Conservation (phyloP, 2,797 vertebrate genomes). For the Acestrorhynchus altus region DNA sequence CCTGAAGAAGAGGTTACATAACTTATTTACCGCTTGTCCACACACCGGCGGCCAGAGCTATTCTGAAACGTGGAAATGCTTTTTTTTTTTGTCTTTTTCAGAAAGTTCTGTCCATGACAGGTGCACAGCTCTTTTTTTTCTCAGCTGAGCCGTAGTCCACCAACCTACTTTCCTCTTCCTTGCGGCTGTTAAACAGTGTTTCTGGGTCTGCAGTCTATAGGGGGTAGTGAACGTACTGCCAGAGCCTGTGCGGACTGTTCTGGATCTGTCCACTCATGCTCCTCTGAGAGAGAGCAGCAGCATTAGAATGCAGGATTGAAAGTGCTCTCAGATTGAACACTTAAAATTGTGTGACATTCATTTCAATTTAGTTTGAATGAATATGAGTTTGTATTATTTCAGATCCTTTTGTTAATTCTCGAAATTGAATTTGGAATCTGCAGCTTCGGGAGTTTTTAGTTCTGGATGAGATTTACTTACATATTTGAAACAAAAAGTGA, state of each 20-base stretch:
- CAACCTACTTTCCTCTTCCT: conserved; percentile 63
- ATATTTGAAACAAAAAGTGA: too few species aligned
- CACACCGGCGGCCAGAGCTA: conserved; percentile 27
- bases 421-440: too few species aligned
- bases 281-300: conserved; percentile 7
- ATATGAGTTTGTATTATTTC: not conserved
- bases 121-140: conserved; percentile 44
- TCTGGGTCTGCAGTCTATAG: conserved; percentile 65
- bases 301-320: not conserved
- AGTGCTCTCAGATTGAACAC: not conserved
- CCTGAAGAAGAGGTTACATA: conserved; percentile 29
- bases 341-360: not conserved
- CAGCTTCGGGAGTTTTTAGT: too few species aligned
- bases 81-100: not conserved
- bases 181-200: conserved; percentile 61
- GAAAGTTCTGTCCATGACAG: conserved; percentile 28
- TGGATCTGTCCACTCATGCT: conserved; percentile 58
- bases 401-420: not conserved
- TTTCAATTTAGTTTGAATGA: not conserved
- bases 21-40: conserved; percentile 42
- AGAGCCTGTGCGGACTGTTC: conserved; percentile 58
- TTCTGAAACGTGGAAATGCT: conserved; percentile 4
- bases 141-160: conserved; percentile 22
- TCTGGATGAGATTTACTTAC: too few species aligned
- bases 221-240: conserved; percentile 52